Conservation (phyloP, 2,113 vertebrate species). For the Silurus meridionalis region DNA sequence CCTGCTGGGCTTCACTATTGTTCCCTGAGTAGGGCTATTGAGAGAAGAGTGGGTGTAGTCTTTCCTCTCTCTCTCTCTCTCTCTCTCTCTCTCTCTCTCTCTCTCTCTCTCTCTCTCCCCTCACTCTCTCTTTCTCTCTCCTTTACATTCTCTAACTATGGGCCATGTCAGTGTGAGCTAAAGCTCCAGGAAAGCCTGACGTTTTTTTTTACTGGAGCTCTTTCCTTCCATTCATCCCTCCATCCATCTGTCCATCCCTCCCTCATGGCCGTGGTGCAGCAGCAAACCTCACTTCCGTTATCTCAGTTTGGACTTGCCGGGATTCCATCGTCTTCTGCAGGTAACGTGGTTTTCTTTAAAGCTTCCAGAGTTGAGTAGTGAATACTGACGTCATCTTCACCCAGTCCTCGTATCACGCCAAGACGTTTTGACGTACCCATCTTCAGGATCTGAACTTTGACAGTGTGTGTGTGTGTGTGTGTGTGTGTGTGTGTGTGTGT, state of each 20-base stretch:
- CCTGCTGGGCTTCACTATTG: conserved; percentile 72
- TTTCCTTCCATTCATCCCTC: not conserved
- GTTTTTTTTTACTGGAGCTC: conserved; percentile 41
- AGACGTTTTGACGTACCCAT: not conserved
- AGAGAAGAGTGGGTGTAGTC: conserved; percentile 65
- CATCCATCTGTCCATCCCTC: conserved; percentile 55
- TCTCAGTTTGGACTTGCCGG: conserved; percentile 65
- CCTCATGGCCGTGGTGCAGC: conserved; percentile 72
- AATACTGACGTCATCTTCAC: not conserved
- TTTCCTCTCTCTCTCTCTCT: conserved; percentile 64
- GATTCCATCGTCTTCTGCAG: conserved; percentile 63
- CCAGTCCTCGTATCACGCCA: not conserved
- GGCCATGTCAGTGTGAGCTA: conserved; percentile 60
- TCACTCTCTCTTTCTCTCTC: conserved; percentile 51
- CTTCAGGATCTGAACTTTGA: no score
- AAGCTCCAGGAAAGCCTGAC: conserved; percentile 49
- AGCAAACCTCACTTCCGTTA: conserved; percentile 58
- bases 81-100: conserved; percentile 66
- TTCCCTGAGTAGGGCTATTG: conserved; percentile 66
- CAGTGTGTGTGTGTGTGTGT: no score
- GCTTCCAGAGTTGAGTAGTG: not conserved
- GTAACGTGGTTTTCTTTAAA: conserved; percentile 57
- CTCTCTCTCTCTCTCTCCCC: conserved; percentile 30
- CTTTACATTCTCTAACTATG: conserved; percentile 68
- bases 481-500: no score